Conservation (phyloP, 2,888 invertebrate genomes). For the Steinernema carpocapsae region DNA sequence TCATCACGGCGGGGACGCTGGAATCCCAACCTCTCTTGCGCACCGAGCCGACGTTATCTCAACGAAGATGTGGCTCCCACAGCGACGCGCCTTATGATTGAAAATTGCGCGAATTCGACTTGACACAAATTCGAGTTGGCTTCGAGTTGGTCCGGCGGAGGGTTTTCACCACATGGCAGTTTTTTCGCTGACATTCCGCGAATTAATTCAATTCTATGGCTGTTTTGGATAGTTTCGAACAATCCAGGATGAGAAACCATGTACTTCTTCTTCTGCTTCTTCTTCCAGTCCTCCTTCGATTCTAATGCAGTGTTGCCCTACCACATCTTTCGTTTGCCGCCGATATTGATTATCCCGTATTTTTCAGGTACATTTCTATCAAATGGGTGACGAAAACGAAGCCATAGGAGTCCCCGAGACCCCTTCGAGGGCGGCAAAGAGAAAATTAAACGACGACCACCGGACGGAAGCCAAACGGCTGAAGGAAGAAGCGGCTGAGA, state of each 20-base stretch:
- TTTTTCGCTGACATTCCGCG: no score
- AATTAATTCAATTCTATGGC: no score
- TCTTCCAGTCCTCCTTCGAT: no score
- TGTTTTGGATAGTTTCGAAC: no score
- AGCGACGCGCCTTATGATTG: neutral
- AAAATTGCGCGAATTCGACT: slow-evolving; percentile 30
- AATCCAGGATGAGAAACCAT: neutral
- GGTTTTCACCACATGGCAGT: no score
- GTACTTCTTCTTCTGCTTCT: neutral
- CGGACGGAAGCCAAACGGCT: slow-evolving; percentile 38
- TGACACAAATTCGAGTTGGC: neutral
- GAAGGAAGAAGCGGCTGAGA: neutral
- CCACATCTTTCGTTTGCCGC: no score
- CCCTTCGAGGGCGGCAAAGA: slow-evolving; percentile 18
- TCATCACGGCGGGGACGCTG: no score
- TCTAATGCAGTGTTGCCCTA: no score
- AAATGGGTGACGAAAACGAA: slow-evolving; percentile 25
- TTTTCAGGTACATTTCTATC: neutral
- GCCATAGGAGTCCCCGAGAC: neutral
- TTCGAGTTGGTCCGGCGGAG: no score
- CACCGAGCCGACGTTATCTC: neutral
- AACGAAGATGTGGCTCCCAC: neutral
- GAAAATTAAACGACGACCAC: slow-evolving; percentile 39
- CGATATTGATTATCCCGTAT: neutral
- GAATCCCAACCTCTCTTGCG: no score